Base-by-base conservation (phyloP, 2,113 vertebrate genomes). In the Chaenogobius annularis region DNA sequence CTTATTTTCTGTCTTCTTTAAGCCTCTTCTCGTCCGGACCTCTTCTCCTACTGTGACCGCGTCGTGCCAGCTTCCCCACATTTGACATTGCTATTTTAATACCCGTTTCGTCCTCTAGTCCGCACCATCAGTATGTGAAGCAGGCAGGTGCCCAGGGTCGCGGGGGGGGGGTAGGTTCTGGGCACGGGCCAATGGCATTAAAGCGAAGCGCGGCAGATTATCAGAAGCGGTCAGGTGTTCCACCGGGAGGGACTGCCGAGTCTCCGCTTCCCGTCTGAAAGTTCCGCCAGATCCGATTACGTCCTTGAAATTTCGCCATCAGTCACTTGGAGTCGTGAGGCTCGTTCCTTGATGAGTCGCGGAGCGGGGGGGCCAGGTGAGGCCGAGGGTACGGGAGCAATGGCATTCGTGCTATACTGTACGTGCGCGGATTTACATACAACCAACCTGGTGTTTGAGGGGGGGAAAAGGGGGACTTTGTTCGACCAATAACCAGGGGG, bases 91-190 rank as follows among this genome's bases (percentile, higher is more conserved):
- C 1, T 31, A 4, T 31, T 31, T 31, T 2, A 31, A 35, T 20
- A 17, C 63, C 78, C 79, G 52, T 73, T 73, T 80, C 74, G 81
- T 72, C 48, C 31, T 59, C 56, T 61, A 31, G n/a, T 66, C 65
- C 22, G 75, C 50, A 56, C 80, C 83, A 65, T 85, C 79, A 85
- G 71, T 74, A 75, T 82, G 66, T 70, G 65, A 40, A 48, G 66
- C 55, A 68, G 37, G 70, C 65, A 65, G 11, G 65, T 55, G 70
- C 46, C n/a, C 12, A 43, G 68, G 76, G 65, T 26, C 76, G 69
- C 23, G 52, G 65, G 63, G 59, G 52, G n/a, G n/a, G n/a, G n/a
- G n/a, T n/a, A 48, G 77, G 47, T 63, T 35, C 56, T 66, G 70
- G 78, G 48, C 0, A 44, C 58, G 17, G 56, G 74, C 74, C 78